These are phyloP conservation scores for Tetragonula carbonaria DNA, from an alignment of 2,888 invertebrate genomes.

Conservation along the genomic window DNA sequence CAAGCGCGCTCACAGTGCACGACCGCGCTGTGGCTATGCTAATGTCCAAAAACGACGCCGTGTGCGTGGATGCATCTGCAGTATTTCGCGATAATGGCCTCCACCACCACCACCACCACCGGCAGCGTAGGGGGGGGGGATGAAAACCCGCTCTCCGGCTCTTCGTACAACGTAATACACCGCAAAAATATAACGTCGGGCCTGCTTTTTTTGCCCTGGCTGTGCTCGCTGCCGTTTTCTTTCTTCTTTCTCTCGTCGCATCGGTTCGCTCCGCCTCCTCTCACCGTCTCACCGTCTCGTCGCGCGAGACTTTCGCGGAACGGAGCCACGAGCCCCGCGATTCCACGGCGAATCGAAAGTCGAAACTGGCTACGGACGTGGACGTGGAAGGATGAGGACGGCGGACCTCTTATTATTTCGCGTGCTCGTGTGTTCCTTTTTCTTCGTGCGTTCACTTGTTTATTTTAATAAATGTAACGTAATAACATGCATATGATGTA, in stretches of 20 bases:
- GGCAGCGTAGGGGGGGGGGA: background rate
- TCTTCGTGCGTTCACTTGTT: too few species aligned
- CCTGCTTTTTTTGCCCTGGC: slow-evolving; percentile 16
- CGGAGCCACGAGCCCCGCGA: too few species aligned
- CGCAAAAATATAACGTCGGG: slow-evolving; percentile 56
- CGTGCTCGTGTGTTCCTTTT: too few species aligned
- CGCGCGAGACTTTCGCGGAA: too few species aligned
- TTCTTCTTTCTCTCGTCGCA: background rate
- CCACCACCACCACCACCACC: background rate
- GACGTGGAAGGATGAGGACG: too few species aligned
- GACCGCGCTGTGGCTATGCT: slow-evolving; percentile 55
- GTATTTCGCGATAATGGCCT: slow-evolving; percentile 71
- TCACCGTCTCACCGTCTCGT: background rate
- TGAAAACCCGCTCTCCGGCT: slow-evolving; percentile 48
- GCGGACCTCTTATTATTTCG: too few species aligned
- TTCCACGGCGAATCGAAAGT: too few species aligned
- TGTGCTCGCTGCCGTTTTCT: background rate
- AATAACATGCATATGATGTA: too few species aligned
- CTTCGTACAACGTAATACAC: slow-evolving; percentile 54
- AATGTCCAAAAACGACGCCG: slow-evolving; percentile 65
- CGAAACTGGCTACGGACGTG: too few species aligned
- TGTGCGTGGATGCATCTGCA: slow-evolving; percentile 67
- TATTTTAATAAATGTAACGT: too few species aligned
- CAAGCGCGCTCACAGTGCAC: slow-evolving; percentile 40
- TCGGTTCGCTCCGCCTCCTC: background rate